Conservation (phyloP, 2,113 vertebrate genomes). For the Alaudala cheleensis region DNA sequence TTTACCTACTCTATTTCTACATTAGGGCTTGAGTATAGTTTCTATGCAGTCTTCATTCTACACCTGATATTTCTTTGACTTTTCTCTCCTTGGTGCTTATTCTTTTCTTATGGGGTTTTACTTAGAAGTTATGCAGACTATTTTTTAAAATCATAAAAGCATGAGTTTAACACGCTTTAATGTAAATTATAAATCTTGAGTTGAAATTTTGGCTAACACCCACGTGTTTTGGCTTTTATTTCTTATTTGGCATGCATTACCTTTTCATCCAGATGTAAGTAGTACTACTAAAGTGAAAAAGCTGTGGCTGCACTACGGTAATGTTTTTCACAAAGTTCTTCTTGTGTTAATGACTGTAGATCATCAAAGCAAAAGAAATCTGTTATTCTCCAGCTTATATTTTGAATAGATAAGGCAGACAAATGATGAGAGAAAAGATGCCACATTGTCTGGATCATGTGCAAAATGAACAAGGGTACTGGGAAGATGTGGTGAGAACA, state of each 20-base stretch:
- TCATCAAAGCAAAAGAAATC: background rate
- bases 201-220: background rate
- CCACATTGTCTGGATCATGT: background rate
- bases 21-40: background rate
- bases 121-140: background rate
- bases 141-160: background rate
- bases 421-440: background rate
- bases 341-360: background rate
- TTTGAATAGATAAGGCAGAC: background rate
- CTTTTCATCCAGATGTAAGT: background rate
- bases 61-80: background rate
- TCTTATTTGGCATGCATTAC: background rate
- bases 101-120: background rate
- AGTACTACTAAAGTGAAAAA: background rate
- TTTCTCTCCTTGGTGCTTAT: background rate
- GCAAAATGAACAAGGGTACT: background rate
- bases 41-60: background rate
- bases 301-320: background rate
- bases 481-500: background rate
- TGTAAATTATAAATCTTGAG: background rate
- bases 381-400: background rate
- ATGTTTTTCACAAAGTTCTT: background rate
- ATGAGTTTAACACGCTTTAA: background rate
- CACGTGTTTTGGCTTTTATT: constrained; percentile 19
- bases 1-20: background rate